Evolutionary conservation across 2,797 vertebrate genomes (phyloP).

Genomic region (Galaxias olidus): DNA sequence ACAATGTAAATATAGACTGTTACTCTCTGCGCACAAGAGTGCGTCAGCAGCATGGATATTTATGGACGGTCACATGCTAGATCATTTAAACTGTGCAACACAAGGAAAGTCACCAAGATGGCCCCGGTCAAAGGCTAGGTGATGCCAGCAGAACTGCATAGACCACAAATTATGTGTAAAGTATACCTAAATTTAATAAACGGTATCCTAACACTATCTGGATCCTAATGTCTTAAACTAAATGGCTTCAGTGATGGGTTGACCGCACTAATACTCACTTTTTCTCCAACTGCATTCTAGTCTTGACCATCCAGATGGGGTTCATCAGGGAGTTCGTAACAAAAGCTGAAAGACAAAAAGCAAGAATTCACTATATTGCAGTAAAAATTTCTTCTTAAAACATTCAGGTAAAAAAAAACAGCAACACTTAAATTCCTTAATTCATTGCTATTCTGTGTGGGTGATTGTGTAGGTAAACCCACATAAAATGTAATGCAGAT

Average conservation of each 20-base stretch:
- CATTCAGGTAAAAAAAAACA: too few relatives aligned
- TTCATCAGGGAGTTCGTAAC: constrained; percentile 98
- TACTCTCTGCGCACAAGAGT: constrained; percentile 41
- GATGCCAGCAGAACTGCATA: not conserved
- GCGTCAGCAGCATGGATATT: constrained; percentile 75
- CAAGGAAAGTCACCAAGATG: constrained; percentile 39
- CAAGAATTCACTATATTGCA: too few relatives aligned
- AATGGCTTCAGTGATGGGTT: too few relatives aligned
- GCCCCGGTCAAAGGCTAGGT: constrained; percentile 37
- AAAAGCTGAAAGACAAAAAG: constrained; percentile 80
- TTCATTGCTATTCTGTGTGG: too few relatives aligned
- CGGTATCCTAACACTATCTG: too few relatives aligned
- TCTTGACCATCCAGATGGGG: constrained; percentile 99
- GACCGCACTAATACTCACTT: constrained; percentile 74
- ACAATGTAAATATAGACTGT: constrained; percentile 71
- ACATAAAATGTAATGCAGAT: not conserved
- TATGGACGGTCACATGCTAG: constrained; percentile 70
- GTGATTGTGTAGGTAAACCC: too few relatives aligned
- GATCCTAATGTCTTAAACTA: too few relatives aligned
- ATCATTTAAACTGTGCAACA: constrained; percentile 39
- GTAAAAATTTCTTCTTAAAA: too few relatives aligned
- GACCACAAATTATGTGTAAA: too few relatives aligned
- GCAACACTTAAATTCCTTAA: too few relatives aligned
- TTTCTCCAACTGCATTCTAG: constrained; percentile 95
- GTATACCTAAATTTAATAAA: too few relatives aligned